Evolutionary conservation across 2,113 vertebrate species (phyloP).

Genomic region (Labrus mixtus): DNA sequence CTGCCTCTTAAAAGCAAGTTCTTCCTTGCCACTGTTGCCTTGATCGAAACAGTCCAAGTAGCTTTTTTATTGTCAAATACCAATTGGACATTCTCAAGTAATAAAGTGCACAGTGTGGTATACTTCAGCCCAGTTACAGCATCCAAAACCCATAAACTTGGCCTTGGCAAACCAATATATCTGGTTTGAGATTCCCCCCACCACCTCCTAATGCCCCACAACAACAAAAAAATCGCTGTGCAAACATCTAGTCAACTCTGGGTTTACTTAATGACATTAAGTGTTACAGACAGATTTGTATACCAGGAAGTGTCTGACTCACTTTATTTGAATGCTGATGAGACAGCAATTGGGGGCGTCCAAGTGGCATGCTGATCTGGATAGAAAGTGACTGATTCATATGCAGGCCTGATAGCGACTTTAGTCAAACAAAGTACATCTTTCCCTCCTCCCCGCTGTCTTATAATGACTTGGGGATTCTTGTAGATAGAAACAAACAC

Average conservation of each 20-base stretch:
- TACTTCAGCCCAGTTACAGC: no score
- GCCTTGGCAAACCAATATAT: neutral
- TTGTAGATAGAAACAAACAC: constrained; percentile 66
- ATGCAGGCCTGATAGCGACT: constrained; percentile 71
- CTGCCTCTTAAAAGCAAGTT: no score
- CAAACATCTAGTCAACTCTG: constrained; percentile 38
- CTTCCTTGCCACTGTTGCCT: no score
- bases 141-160: no score
- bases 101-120: no score
- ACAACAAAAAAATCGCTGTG: constrained; percentile 4
- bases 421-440: constrained; percentile 74
- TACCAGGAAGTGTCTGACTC: constrained; percentile 64
- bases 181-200: neutral
- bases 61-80: no score
- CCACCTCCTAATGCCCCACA: no score
- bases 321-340: constrained; percentile 73
- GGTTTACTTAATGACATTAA: constrained; percentile 55
- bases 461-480: constrained; percentile 72
- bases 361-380: constrained; percentile 65
- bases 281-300: constrained; percentile 69
- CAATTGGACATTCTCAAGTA: no score
- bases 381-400: constrained; percentile 69
- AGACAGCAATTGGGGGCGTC: constrained; percentile 56
- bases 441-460: constrained; percentile 52
- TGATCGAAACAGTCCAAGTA: no score